Percentiles rank a stretch among this genome's conserved stretches.
Conservation (phyloP, 2,888 invertebrate genomes). For the Lasioglossum oenotherae region DNA sequence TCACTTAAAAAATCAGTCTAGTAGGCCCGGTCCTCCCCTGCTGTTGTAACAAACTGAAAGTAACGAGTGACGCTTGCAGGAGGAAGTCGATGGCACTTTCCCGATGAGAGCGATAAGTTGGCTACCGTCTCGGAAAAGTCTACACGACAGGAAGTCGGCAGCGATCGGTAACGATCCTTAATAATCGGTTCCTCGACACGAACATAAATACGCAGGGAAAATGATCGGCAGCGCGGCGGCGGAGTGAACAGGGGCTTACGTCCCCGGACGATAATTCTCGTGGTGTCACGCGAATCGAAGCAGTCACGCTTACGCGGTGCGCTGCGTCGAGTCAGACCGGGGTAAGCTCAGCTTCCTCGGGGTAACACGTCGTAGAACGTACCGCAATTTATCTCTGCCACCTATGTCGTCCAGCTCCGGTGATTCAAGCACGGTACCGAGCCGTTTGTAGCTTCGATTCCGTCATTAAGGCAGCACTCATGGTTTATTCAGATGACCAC, state of each 20-base stretch:
- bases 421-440: slow-evolving; percentile 63
- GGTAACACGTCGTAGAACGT: slow-evolving; percentile 55
- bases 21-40: not conserved
- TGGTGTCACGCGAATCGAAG: slow-evolving; percentile 36
- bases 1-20: not conserved
- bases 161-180: slow-evolving; percentile 21
- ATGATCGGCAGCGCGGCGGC: not conserved
- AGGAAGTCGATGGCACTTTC: not conserved
- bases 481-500: slow-evolving; percentile 81
- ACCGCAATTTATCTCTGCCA: slow-evolving; percentile 70
- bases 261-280: slow-evolving; percentile 38
- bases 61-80: not conserved
- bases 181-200: slow-evolving; percentile 39
- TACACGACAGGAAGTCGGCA: not conserved
- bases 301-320: slow-evolving; percentile 51
- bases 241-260: not conserved
- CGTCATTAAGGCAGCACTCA: slow-evolving; percentile 79
- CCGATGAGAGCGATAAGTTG: not conserved
- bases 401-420: slow-evolving; percentile 49
- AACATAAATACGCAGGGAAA: slow-evolving; percentile 29
- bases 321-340: slow-evolving; percentile 23
- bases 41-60: not conserved
- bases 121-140: not conserved
- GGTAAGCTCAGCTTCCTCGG: slow-evolving; percentile 55
- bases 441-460: slow-evolving; percentile 76